A percentile compares a stretch with the other conserved stretches of the same genome.
Conservation (phyloP, 2,797 vertebrate genomes). For the Myotis findleyi region DNA sequence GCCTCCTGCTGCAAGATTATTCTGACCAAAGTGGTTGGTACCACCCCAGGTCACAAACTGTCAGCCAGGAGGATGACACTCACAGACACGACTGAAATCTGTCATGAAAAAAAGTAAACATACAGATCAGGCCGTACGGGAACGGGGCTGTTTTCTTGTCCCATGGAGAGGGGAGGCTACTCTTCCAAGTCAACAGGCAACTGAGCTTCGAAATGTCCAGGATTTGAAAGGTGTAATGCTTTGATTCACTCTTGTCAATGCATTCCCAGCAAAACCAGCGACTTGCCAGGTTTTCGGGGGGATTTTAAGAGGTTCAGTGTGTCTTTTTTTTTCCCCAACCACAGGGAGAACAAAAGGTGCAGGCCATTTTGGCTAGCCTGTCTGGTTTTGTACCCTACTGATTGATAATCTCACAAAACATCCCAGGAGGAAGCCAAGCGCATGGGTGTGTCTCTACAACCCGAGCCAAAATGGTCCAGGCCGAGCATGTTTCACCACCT, state of each 20-base stretch:
- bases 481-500: constrained; percentile 26
- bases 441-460: constrained; percentile 51
- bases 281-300: not conserved
- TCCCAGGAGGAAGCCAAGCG: not conserved
- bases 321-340: not conserved
- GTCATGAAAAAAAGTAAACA: not conserved
- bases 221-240: not conserved
- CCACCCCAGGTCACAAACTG: not conserved
- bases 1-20: not conserved
- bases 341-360: not conserved
- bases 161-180: too few relatives aligned
- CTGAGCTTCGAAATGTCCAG: not conserved
- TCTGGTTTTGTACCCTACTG: not conserved
- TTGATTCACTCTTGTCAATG: not conserved
- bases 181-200: not conserved
- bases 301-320: not conserved
- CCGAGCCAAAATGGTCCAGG: constrained; percentile 20
- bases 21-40: not conserved
- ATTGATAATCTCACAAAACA: constrained; percentile 37
- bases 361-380: not conserved
- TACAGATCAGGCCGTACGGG: not conserved
- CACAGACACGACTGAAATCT: not conserved
- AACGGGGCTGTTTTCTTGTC: not conserved
- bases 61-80: not conserved
- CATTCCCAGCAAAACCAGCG: not conserved